phyloP scores from a whole-genome alignment of 2,888 invertebrate genomes.

The Eristalis intricaria region DNA sequence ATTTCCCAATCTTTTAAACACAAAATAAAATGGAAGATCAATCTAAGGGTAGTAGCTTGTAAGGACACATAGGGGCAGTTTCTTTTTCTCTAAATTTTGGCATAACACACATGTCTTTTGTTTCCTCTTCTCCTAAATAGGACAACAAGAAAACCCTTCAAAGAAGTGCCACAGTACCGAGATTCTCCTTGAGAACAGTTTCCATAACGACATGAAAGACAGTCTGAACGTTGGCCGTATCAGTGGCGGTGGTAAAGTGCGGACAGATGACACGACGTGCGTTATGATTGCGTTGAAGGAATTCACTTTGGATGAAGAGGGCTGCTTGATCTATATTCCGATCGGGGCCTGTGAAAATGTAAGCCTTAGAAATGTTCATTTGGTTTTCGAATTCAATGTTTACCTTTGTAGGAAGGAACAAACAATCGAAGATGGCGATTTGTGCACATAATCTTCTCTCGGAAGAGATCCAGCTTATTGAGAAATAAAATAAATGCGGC shows the following conservation, averaged over 20 bases:
- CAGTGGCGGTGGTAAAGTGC: slow-evolving; percentile 86
- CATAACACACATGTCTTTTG: slow-evolving; percentile 24
- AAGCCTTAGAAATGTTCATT: not conserved
- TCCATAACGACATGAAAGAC: slow-evolving; percentile 87
- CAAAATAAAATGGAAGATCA: slow-evolving; percentile 50
- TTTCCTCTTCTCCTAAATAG: not conserved
- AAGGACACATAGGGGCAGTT: slow-evolving; percentile 52
- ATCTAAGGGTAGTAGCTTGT: slow-evolving; percentile 53
- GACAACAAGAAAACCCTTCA: slow-evolving; percentile 73
- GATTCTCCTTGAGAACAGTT: slow-evolving; percentile 85
- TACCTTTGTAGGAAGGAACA: slow-evolving; percentile 84
- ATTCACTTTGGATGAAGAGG: slow-evolving; percentile 85
- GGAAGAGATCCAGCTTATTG: slow-evolving; percentile 86
- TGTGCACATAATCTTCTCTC: slow-evolving; percentile 85
- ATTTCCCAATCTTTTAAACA: slow-evolving; percentile 53
- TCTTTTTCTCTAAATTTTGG: slow-evolving; percentile 58
- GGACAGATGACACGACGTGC: slow-evolving; percentile 84
- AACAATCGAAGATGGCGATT: slow-evolving; percentile 84
- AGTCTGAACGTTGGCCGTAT: slow-evolving; percentile 86
- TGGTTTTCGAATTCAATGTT: slow-evolving; percentile 21
- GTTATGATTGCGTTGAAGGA: slow-evolving; percentile 83
- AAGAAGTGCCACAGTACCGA: slow-evolving; percentile 83
- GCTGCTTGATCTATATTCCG: slow-evolving; percentile 85
- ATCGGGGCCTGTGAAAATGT: slow-evolving; percentile 82
- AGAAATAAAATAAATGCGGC: slow-evolving; percentile 85